Evolutionary conservation across 2,888 invertebrate species (phyloP).

Genomic region (Harmothoe impar): DNA sequence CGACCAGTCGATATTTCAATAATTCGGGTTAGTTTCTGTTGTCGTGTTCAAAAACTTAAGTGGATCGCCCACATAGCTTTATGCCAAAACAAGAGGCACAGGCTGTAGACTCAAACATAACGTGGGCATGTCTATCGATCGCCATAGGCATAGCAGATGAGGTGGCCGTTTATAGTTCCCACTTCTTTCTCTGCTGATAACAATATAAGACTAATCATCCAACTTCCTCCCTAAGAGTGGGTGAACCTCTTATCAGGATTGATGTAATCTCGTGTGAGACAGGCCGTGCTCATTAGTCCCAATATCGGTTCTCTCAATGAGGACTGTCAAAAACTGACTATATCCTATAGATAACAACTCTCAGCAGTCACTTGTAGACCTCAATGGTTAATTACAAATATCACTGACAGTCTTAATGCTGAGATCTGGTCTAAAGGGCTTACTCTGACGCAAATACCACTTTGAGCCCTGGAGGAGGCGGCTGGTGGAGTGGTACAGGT

Average conservation of each 20-base stretch:
- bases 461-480: not conserved
- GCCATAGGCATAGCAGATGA: not conserved
- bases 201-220: not conserved
- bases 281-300: too few relatives aligned
- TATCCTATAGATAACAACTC: too few relatives aligned
- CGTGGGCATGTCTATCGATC: not conserved
- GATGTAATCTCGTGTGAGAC: too few relatives aligned
- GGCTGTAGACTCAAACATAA: not conserved
- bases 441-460: constrained; percentile 18
- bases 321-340: too few relatives aligned
- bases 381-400: constrained; percentile 30
- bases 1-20: not conserved
- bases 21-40: not conserved
- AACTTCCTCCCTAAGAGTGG: not conserved
- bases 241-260: too few relatives aligned
- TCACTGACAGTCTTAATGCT: not conserved
- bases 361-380: not conserved
- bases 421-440: constrained; percentile 22
- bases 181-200: not conserved
- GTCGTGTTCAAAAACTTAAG: constrained; percentile 12
- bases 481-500: not conserved
- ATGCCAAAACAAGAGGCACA: not conserved
- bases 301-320: too few relatives aligned
- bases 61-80: not conserved
- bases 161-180: not conserved